Conservation (phyloP, 1,140 invertebrate species). For the Catajapyx aquilonaris region DNA sequence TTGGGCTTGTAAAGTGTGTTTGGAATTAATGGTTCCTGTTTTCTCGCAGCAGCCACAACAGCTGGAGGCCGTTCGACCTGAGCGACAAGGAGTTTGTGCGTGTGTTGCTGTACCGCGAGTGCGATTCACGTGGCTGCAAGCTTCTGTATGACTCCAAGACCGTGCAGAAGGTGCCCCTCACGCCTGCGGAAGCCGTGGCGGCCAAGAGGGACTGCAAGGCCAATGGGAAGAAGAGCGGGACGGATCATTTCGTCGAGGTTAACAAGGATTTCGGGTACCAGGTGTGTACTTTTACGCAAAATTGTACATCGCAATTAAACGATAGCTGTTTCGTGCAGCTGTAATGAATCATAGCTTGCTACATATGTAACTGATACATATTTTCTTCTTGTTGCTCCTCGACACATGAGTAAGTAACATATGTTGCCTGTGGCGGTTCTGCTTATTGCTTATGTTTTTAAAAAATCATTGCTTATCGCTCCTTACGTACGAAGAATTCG, state of each 20-base stretch:
- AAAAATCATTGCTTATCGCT: slow-evolving; percentile 2
- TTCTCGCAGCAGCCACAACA: no score
- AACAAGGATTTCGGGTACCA: slow-evolving; percentile 29
- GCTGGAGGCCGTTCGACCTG: no score
- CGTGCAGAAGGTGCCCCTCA: slow-evolving; percentile 29
- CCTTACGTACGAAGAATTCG: slow-evolving; percentile 5
- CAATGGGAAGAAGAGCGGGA: slow-evolving; percentile 7
- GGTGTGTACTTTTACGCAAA: slow-evolving; percentile 15
- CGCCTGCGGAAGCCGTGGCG: slow-evolving; percentile 13
- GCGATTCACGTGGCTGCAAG: slow-evolving; percentile 53
- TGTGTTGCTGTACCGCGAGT: slow-evolving; percentile 63
- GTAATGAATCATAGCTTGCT: no score
- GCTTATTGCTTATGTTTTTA: slow-evolving; percentile 6
- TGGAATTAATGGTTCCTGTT: no score
- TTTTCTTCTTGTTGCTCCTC: slow-evolving; percentile 28
- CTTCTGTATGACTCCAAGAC: slow-evolving; percentile 66
- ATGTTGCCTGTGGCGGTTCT: neutral
- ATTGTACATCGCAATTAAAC: neutral
- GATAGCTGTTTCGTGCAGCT: neutral
- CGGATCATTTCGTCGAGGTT: slow-evolving; percentile 27
- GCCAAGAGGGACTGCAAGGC: slow-evolving; percentile 15
- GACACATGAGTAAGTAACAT: slow-evolving; percentile 18
- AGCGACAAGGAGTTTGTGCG: slow-evolving; percentile 47
- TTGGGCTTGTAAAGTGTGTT: no score
- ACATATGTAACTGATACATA: slow-evolving; percentile 1